These are phyloP conservation scores for Bettongia penicillata DNA, from an alignment of 2,113 vertebrate genomes.

Conservation along the genomic window DNA sequence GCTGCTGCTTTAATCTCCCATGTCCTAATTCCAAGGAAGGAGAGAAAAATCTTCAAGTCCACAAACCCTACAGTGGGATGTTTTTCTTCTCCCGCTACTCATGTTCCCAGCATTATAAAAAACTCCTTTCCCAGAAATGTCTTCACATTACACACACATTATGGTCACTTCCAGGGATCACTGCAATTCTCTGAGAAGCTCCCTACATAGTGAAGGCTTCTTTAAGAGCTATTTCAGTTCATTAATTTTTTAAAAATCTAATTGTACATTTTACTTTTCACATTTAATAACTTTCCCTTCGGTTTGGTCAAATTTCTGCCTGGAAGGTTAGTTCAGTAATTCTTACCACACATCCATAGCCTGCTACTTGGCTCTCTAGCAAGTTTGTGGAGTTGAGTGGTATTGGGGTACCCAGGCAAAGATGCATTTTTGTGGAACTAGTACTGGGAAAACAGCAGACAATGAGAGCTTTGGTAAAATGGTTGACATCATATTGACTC, in stretches of 20 bases:
- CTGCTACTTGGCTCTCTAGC: constrained; percentile 50
- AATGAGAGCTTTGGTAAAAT: constrained; percentile 1
- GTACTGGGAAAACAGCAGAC: background rate
- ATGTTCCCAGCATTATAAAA: background rate
- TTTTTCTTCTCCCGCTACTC: background rate
- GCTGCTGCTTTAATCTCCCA: background rate
- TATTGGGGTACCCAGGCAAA: constrained; percentile 40
- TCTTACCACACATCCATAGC: constrained; percentile 23
- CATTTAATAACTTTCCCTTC: background rate
- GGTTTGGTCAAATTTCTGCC: background rate
- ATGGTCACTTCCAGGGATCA: background rate
- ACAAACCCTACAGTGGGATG: background rate
- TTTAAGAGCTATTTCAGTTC: background rate
- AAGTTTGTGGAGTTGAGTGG: constrained; percentile 37
- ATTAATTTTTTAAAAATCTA: background rate
- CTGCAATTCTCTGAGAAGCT: background rate
- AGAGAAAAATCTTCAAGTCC: background rate
- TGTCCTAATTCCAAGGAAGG: background rate
- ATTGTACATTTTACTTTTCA: background rate
- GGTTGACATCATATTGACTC: background rate
- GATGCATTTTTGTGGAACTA: constrained; percentile 6
- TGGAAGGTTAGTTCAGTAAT: background rate
- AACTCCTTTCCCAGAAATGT: background rate
- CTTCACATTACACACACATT: background rate
- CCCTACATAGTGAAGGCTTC: background rate